phyloP scores from a whole-genome alignment of 2,888 invertebrate species.

The Clusia tigrina region DNA sequence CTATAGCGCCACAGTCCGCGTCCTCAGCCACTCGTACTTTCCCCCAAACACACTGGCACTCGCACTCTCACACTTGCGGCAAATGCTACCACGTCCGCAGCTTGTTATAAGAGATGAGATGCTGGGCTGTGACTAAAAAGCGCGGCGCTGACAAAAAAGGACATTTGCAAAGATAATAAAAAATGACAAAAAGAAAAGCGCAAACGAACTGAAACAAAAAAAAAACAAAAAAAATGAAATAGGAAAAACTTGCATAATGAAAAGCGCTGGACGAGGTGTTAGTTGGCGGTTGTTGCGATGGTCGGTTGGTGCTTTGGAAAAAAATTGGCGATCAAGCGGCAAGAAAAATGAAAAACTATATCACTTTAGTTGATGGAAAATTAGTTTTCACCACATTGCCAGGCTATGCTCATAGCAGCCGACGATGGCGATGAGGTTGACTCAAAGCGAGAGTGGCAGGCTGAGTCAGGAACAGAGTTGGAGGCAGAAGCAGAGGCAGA shows the following conservation, averaged over 20 bases:
- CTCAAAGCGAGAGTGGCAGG: too few relatives aligned
- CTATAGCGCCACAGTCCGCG: background rate
- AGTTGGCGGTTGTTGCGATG: background rate
- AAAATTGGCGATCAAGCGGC: background rate
- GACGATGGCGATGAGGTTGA: too few relatives aligned
- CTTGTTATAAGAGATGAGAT: conserved; percentile 25
- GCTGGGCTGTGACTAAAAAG: conserved; percentile 23
- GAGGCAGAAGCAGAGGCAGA: too few relatives aligned
- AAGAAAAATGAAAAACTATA: conserved; percentile 24
- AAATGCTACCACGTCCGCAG: conserved; percentile 6
- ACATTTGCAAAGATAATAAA: conserved; percentile 2
- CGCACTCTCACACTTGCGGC: conserved; percentile 4
- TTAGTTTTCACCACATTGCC: conserved; percentile 27
- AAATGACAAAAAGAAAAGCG: background rate
- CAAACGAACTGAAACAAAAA: background rate
- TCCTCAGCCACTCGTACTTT: background rate
- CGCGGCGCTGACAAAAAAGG: background rate
- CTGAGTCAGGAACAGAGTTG: too few relatives aligned
- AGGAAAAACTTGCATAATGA: background rate
- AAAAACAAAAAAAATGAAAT: background rate
- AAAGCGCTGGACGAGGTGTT: conserved; percentile 18
- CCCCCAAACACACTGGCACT: too few relatives aligned
- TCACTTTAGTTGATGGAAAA: conserved; percentile 22
- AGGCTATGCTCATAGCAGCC: too few relatives aligned
- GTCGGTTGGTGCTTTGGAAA: background rate